phyloP scores from a whole-genome alignment of 37 sponge, comb jelly and placozoan genomes.

The Chondrilla cf. caribensis region DNA sequence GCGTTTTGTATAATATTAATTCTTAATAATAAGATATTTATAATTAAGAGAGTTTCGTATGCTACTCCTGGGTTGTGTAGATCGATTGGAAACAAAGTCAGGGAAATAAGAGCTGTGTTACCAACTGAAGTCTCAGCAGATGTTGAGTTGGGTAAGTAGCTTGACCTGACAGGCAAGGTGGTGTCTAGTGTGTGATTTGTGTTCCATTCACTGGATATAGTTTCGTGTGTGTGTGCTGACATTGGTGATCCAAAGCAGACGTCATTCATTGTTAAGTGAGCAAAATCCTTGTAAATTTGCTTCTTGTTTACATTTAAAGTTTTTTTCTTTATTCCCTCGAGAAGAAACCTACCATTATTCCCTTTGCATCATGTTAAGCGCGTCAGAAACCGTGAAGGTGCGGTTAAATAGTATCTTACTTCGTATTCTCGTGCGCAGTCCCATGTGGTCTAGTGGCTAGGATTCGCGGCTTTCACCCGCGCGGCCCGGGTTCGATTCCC shows the following conservation, averaged over 20 bases:
- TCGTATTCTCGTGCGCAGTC: background rate
- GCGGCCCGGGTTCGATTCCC: constrained; percentile 40
- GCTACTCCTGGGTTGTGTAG: too few species aligned
- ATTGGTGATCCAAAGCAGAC: constrained; percentile 42
- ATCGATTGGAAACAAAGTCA: too few species aligned
- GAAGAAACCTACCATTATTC: constrained; percentile 13
- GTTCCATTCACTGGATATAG: too few species aligned
- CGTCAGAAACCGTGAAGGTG: constrained; percentile 35
- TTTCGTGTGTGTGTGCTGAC: constrained; percentile 20
- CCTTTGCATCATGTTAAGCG: constrained; percentile 43
- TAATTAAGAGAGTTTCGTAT: too few species aligned
- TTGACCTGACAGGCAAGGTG: background rate
- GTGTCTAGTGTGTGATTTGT: background rate
- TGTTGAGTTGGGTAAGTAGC: constrained; percentile 2
- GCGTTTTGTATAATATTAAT: background rate
- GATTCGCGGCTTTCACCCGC: constrained; percentile 35
- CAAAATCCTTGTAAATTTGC: too few species aligned
- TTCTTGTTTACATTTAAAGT: too few species aligned
- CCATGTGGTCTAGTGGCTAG: constrained; percentile 38
- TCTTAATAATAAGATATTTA: too few species aligned
- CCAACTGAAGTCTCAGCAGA: background rate
- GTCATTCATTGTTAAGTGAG: constrained; percentile 35
- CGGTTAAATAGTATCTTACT: background rate
- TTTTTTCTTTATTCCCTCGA: background rate
- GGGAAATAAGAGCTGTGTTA: background rate